Evolutionary conservation across 2,797 vertebrate genomes (phyloP).

Genomic region (Anolis apletophallus): DNA sequence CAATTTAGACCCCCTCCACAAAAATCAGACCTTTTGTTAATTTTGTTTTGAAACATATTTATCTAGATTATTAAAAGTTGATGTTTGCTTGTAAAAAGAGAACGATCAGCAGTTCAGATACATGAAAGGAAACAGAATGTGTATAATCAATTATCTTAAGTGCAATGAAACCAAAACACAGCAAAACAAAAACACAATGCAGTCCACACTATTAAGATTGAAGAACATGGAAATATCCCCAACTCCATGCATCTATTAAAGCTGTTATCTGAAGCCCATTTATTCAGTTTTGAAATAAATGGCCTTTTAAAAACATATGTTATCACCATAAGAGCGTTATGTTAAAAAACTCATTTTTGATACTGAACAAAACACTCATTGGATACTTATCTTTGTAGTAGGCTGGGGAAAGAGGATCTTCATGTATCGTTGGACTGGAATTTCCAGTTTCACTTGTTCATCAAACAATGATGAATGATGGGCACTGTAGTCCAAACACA

Average conservation of each 20-base stretch:
- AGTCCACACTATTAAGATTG: conserved; percentile 40
- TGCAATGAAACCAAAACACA: background rate
- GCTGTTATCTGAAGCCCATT: background rate
- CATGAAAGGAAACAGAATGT: background rate
- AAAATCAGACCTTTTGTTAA: conserved; percentile 25
- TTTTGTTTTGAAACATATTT: background rate
- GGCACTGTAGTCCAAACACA: background rate
- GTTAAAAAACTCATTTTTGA: conserved; percentile 17
- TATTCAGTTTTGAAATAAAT: conserved; percentile 16
- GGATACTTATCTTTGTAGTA: conserved; percentile 48
- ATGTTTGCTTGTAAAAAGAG: conserved; percentile 33
- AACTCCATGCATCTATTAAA: conserved; percentile 36
- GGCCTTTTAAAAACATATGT: background rate
- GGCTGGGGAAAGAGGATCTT: background rate
- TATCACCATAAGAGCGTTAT: background rate
- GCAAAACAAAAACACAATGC: conserved; percentile 37
- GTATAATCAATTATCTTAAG: conserved; percentile 35
- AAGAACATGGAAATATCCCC: conserved; percentile 22
- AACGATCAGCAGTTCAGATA: conserved; percentile 43
- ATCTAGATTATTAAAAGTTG: conserved; percentile 32
- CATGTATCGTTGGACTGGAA: background rate
- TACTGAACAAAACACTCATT: conserved; percentile 42
- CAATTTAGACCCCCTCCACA: conserved; percentile 59
- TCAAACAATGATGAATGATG: background rate
- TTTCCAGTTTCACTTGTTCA: background rate